Conservation (phyloP, 2,888 invertebrate genomes). For the Agrochola macilenta region DNA sequence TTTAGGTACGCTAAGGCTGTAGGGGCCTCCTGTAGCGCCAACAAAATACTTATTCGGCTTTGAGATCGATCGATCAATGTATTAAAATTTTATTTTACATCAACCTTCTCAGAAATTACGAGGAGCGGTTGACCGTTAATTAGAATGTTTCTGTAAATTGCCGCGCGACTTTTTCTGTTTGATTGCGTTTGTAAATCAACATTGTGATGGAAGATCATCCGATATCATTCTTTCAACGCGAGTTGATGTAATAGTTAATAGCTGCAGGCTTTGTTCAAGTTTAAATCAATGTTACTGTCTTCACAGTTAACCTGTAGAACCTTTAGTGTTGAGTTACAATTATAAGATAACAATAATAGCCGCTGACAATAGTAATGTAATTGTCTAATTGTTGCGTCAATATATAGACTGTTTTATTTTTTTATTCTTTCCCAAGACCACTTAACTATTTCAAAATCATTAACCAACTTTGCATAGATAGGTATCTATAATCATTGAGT, state of each 20-base stretch:
- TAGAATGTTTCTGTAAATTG: constrained; percentile 69
- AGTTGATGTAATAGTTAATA: constrained; percentile 53
- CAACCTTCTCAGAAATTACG: constrained; percentile 51
- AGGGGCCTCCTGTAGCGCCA: constrained; percentile 70
- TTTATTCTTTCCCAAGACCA: constrained; percentile 69
- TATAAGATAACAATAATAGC: constrained; percentile 50
- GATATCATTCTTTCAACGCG: constrained; percentile 49
- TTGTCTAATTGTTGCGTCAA: constrained; percentile 58
- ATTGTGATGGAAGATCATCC: constrained; percentile 48
- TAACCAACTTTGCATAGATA: constrained; percentile 88
- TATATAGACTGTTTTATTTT: constrained; percentile 55
- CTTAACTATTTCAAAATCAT: constrained; percentile 75
- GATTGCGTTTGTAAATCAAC: constrained; percentile 64
- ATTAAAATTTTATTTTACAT: constrained; percentile 59
- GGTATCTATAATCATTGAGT: constrained; percentile 87
- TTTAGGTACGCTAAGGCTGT: constrained; percentile 68
- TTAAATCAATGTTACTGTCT: constrained; percentile 37
- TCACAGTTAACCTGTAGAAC: constrained; percentile 20
- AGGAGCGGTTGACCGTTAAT: constrained; percentile 57
- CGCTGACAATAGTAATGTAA: constrained; percentile 50
- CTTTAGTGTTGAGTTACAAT: constrained; percentile 42
- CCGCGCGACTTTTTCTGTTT: constrained; percentile 58
- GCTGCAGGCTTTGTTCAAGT: constrained; percentile 44
- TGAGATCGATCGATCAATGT: constrained; percentile 68
- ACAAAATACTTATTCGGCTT: constrained; percentile 65